A percentile compares a stretch with the other conserved stretches of the same genome.
phyloP scores from a whole-genome alignment of 2,113 vertebrate genomes.

The Zingel zingel region DNA sequence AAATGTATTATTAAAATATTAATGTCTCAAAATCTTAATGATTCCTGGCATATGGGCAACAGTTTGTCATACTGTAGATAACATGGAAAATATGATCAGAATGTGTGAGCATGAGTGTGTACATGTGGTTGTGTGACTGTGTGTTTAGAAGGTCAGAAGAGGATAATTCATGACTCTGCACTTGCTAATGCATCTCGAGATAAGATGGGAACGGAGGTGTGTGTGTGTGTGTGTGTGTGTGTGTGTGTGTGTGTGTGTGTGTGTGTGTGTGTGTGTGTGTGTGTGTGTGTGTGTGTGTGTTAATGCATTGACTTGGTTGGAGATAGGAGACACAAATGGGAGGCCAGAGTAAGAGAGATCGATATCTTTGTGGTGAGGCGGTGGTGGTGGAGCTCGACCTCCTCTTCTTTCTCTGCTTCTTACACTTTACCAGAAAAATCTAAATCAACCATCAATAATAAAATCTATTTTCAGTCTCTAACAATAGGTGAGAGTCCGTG shows the following conservation, averaged over 20 bases:
- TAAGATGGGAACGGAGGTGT: constrained; percentile 17
- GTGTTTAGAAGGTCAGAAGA: constrained; percentile 42
- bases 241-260: constrained; percentile 1
- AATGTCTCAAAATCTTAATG: neutral
- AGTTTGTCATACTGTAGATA: neutral
- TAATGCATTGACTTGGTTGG: constrained; percentile 63
- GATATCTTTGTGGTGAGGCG: constrained; percentile 60
- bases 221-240: constrained; percentile 28
- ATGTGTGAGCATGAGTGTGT: neutral
- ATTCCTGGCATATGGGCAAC: constrained; percentile 31
- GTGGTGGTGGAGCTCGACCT: constrained; percentile 19
- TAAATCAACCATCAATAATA: neutral
- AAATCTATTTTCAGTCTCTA: constrained; percentile 1
- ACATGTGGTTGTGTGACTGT: constrained; percentile 18
- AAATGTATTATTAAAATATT: neutral
- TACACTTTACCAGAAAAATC: constrained; percentile 25
- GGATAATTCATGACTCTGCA: constrained; percentile 86
- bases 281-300: constrained; percentile 21
- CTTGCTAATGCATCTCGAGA: constrained; percentile 76
- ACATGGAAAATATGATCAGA: constrained; percentile 18
- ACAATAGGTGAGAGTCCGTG: neutral
- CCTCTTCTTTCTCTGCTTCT: neutral
- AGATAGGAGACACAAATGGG: constrained; percentile 55
- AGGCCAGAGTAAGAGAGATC: constrained; percentile 69
- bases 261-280: neutral